Percentiles rank a stretch among this genome's conserved stretches.
phyloP scores from a whole-genome alignment of 30 jellyfish, hydroid and myxozoan genomes.

The Pelagia noctiluca region DNA sequence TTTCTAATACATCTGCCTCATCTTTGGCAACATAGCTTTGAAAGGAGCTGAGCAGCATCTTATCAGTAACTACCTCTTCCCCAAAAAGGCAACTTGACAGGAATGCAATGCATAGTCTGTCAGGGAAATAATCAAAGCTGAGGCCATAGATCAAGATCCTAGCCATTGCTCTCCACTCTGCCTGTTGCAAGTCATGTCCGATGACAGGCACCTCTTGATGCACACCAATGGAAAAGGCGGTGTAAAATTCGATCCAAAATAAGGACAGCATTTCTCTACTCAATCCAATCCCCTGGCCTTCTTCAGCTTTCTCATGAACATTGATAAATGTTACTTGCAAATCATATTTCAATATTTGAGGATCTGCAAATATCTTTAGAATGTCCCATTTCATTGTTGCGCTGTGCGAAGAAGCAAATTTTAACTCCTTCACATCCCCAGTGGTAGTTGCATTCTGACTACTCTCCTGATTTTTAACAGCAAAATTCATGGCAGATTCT shows the following conservation, averaged over 20 bases:
- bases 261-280: constrained; percentile 21
- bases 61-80: constrained; percentile 5
- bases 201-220: neutral
- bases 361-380: neutral
- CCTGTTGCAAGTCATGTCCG: constrained; percentile 3
- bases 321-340: neutral
- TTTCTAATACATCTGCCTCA: neutral
- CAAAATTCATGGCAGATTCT: too few species aligned
- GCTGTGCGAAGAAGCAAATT: too few species aligned
- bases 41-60: constrained; percentile 8
- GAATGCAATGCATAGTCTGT: neutral
- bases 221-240: neutral
- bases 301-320: neutral
- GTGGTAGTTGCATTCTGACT: too few species aligned
- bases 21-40: constrained; percentile 6
- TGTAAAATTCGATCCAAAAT: constrained; percentile 10
- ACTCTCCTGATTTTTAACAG: too few species aligned
- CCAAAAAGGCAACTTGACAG: neutral
- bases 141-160: constrained; percentile 1
- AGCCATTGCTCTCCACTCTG: constrained; percentile 15
- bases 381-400: too few species aligned
- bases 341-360: neutral
- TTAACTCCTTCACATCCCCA: too few species aligned
- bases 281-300: constrained; percentile 30
- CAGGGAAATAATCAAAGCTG: constrained; percentile 2